These are phyloP conservation scores for Amazona vittata DNA, from an alignment of 2,113 vertebrate species.

Conservation along the genomic window DNA sequence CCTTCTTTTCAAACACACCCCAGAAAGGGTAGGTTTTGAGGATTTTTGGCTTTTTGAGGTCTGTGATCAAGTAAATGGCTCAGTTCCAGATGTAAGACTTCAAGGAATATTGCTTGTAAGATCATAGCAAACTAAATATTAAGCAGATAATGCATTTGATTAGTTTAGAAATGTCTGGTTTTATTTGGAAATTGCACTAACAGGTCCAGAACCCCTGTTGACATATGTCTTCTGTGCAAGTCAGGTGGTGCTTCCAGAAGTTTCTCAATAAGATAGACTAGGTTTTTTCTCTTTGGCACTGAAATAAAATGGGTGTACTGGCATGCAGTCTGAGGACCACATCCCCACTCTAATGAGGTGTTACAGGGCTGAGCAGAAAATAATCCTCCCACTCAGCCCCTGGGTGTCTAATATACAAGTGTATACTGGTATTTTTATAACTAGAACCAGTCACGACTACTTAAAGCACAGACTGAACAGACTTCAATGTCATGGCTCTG, in stretches of 20 bases:
- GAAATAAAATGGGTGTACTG: constrained; percentile 51
- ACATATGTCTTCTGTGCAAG: constrained; percentile 2
- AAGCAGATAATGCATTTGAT: constrained; percentile 32
- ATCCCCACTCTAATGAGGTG: constrained; percentile 53
- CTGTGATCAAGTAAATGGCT: background rate
- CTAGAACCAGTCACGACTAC: constrained; percentile 10
- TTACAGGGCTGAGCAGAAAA: constrained; percentile 54
- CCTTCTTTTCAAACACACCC: background rate
- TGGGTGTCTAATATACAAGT: background rate
- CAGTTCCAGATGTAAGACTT: constrained; percentile 18
- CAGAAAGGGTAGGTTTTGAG: background rate
- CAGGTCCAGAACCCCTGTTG: background rate
- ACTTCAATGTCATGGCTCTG: background rate
- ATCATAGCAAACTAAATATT: background rate
- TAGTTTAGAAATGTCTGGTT: background rate
- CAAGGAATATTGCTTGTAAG: constrained; percentile 21
- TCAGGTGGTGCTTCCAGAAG: constrained; percentile 31
- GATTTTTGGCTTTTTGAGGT: background rate
- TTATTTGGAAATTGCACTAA: background rate
- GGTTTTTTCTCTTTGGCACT: background rate
- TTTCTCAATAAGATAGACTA: constrained; percentile 18
- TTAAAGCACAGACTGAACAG: background rate
- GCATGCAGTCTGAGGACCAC: constrained; percentile 18
- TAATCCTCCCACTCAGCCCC: background rate
- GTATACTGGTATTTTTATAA: constrained; percentile 37